Conservation (phyloP, 1,140 invertebrate species). For the Drosophila pallidifrons region DNA sequence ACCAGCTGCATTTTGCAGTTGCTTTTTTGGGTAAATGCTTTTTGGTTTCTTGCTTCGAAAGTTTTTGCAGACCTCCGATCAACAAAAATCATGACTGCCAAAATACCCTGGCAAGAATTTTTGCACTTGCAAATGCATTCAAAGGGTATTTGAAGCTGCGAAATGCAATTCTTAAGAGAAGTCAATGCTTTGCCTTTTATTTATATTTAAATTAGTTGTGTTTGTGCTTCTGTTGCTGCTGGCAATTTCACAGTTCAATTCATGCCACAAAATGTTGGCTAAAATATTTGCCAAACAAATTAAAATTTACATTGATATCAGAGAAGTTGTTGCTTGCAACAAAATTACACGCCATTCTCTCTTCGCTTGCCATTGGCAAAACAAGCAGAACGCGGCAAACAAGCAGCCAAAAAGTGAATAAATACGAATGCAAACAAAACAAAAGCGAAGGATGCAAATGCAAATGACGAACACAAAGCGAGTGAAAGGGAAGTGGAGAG, state of each 20-base stretch:
- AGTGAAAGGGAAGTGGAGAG: neutral
- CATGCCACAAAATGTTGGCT: conserved; percentile 54
- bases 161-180: neutral
- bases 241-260: conserved; percentile 65
- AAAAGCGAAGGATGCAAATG: conserved; percentile 55
- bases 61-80: neutral
- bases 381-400: conserved; percentile 44
- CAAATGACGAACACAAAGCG: conserved; percentile 37
- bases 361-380: conserved; percentile 50
- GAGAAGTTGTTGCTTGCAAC: conserved; percentile 55
- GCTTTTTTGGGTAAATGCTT: conserved; percentile 29
- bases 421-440: conserved; percentile 64
- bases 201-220: conserved; percentile 42
- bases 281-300: conserved; percentile 81
- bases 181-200: conserved; percentile 19
- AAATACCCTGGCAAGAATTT: neutral
- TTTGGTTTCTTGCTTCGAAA: conserved; percentile 12
- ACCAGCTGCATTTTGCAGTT: conserved; percentile 18
- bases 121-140: neutral
- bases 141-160: neutral
- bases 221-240: conserved; percentile 26
- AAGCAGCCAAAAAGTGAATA: conserved; percentile 61
- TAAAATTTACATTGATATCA: conserved; percentile 82
- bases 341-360: conserved; percentile 69
- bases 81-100: neutral